phyloP scores from a whole-genome alignment of 1,140 invertebrate species.

The Andrena cerasifolii region DNA sequence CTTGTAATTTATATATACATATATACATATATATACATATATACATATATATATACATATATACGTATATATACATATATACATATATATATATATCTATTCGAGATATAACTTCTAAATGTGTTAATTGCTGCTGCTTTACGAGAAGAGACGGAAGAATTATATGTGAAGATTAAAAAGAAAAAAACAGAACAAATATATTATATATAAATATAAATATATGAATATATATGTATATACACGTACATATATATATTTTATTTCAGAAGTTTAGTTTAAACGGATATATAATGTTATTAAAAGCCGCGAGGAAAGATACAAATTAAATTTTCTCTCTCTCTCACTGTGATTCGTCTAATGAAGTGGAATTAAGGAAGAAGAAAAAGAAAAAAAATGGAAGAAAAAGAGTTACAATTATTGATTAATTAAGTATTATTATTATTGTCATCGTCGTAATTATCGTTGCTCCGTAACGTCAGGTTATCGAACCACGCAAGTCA shows the following conservation, averaged over 20 bases:
- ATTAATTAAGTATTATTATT: conserved; percentile 60
- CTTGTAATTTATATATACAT: conserved; percentile 71
- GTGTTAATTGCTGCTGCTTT: conserved; percentile 76
- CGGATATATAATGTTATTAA: conserved; percentile 56
- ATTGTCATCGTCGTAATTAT: conserved; percentile 58
- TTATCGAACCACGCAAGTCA: conserved; percentile 42
- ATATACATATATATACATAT: conserved; percentile 66
- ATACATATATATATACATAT: conserved; percentile 59
- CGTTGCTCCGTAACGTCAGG: conserved; percentile 36
- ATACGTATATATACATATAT: conserved; percentile 67
- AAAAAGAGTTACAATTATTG: conserved; percentile 55
- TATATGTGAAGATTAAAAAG: conserved; percentile 53
- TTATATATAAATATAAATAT: conserved; percentile 47
- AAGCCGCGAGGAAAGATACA: conserved; percentile 61
- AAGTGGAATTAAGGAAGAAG: conserved; percentile 49
- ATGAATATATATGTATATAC: conserved; percentile 55
- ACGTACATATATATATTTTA: conserved; percentile 72
- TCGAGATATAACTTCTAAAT: conserved; percentile 73
- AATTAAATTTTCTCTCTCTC: conserved; percentile 68
- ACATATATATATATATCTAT: conserved; percentile 61
- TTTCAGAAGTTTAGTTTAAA: conserved; percentile 72
- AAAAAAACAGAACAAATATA: conserved; percentile 49
- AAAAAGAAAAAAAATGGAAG: conserved; percentile 21
- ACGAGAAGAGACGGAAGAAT: conserved; percentile 58
- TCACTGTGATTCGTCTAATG: conserved; percentile 73